A percentile compares a stretch with the other conserved stretches of the same genome.
Conservation (phyloP, 2,888 invertebrate species). For the Antheraea assamensis region DNA sequence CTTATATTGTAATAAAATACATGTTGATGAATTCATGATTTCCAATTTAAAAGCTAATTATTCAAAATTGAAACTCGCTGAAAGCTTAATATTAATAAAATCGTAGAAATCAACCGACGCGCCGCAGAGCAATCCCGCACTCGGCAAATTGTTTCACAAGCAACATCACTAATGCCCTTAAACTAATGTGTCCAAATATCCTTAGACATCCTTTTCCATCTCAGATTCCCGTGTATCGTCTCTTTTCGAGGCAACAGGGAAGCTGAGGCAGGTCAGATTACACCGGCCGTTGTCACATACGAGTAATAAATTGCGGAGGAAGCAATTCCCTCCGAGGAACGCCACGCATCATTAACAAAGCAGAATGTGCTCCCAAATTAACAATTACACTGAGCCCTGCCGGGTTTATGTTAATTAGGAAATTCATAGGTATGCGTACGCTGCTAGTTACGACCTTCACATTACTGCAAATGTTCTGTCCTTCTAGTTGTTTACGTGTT, state of each 20-base stretch:
- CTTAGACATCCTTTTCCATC: slow-evolving; percentile 31
- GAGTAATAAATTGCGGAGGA: slow-evolving; percentile 39
- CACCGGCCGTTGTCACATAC: slow-evolving; percentile 48
- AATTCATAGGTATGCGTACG: slow-evolving; percentile 52
- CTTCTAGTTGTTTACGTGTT: too few relatives aligned
- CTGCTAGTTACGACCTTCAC: slow-evolving; percentile 8
- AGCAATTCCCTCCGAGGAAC: slow-evolving; percentile 42
- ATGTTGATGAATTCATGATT: too few relatives aligned
- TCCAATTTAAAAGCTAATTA: slow-evolving; percentile 15
- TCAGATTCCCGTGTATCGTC: not conserved
- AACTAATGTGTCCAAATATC: slow-evolving; percentile 58
- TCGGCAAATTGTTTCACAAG: slow-evolving; percentile 68
- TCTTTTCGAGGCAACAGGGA: slow-evolving; percentile 9
- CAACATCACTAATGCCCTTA: slow-evolving; percentile 61
- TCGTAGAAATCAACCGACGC: slow-evolving; percentile 26
- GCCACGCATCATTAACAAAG: slow-evolving; percentile 72
- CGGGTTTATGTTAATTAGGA: slow-evolving; percentile 74
- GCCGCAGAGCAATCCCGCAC: slow-evolving; percentile 39
- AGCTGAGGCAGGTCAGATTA: slow-evolving; percentile 34
- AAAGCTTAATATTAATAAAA: slow-evolving; percentile 23
- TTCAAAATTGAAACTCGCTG: slow-evolving; percentile 17
- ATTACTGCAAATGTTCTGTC: not conserved
- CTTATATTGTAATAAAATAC: too few relatives aligned
- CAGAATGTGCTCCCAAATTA: slow-evolving; percentile 76
- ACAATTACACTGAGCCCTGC: slow-evolving; percentile 71